Percentiles rank a stretch among this genome's conserved stretches.
These are phyloP conservation scores for Ephestia elutella DNA, from an alignment of 1,140 invertebrate species.

Conservation along the genomic window DNA sequence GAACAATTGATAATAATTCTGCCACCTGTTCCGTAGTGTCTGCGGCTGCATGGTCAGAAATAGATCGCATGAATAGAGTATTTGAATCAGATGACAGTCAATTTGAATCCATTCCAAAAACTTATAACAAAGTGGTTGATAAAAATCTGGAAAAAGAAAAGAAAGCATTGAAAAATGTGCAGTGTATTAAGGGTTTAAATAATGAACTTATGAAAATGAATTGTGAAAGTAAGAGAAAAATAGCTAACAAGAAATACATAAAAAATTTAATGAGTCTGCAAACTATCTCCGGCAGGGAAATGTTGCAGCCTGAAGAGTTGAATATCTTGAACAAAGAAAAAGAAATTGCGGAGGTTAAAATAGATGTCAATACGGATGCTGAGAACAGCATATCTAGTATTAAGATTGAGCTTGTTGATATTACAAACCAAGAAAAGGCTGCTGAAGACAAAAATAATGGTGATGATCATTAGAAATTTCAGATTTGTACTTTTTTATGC, in stretches of 20 bases:
- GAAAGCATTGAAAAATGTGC: constrained; percentile 22
- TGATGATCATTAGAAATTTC: neutral
- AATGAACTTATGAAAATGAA: constrained; percentile 22
- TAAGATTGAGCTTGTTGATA: neutral
- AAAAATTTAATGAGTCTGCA: constrained; percentile 41
- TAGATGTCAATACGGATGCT: neutral
- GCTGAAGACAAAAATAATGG: neutral
- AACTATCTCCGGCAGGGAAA: constrained; percentile 24
- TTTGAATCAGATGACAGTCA: constrained; percentile 37
- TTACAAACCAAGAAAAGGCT: neutral
- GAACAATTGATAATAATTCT: constrained; percentile 4
- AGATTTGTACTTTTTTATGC: too few species aligned
- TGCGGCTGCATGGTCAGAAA: constrained; percentile 35
- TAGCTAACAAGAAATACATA: constrained; percentile 44
- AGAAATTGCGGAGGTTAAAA: neutral
- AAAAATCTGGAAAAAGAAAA: constrained; percentile 7
- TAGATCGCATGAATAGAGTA: constrained; percentile 36
- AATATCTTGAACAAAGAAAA: constrained; percentile 14
- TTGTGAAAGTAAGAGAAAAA: constrained; percentile 17
- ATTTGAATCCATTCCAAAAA: constrained; percentile 7
- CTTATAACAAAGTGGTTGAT: neutral
- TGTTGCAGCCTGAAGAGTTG: constrained; percentile 41
- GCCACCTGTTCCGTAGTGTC: constrained; percentile 25
- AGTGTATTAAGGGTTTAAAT: constrained; percentile 33
- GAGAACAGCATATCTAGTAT: neutral